Evolutionary conservation across 2,888 invertebrate genomes (phyloP).

Genomic region (Morpho helenor): DNA sequence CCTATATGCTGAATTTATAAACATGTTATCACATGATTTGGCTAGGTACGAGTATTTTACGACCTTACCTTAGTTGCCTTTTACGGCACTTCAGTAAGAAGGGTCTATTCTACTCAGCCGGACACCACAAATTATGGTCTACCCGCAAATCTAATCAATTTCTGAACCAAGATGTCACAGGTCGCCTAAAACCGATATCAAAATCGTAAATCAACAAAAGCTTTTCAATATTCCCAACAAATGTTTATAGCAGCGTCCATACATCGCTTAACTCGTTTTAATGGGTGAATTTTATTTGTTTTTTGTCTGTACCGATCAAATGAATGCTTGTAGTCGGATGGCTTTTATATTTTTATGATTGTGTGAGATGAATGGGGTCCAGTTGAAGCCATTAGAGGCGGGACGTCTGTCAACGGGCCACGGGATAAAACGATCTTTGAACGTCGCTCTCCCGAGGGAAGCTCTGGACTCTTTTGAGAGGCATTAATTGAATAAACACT

Average conservation of each 20-base stretch:
- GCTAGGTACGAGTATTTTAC: too few relatives aligned
- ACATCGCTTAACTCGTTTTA: constrained; percentile 11
- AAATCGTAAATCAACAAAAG: constrained; percentile 4
- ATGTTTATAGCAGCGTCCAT: constrained; percentile 3
- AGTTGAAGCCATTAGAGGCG: constrained; percentile 32
- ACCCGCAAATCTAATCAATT: too few relatives aligned
- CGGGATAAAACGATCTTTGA: constrained; percentile 23
- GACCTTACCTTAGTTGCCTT: too few relatives aligned
- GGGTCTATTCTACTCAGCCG: too few relatives aligned
- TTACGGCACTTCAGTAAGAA: too few relatives aligned
- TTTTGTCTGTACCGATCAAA: constrained; percentile 24
- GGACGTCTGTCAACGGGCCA: constrained; percentile 31
- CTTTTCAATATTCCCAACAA: constrained; percentile 6
- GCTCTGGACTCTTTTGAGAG: constrained; percentile 2
- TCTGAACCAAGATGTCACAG: too few relatives aligned
- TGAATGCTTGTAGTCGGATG: constrained; percentile 21
- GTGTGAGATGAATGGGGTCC: constrained; percentile 30
- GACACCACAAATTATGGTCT: too few relatives aligned
- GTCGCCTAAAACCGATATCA: not conserved
- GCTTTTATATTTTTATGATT: constrained; percentile 35
- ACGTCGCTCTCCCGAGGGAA: constrained; percentile 13
- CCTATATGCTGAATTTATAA: too few relatives aligned
- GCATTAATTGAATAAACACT: constrained; percentile 21
- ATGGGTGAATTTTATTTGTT: constrained; percentile 20
- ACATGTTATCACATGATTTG: too few relatives aligned